Base-by-base conservation (phyloP, 2,797 vertebrate species). In the Acestrorhynchus altus region DNA sequence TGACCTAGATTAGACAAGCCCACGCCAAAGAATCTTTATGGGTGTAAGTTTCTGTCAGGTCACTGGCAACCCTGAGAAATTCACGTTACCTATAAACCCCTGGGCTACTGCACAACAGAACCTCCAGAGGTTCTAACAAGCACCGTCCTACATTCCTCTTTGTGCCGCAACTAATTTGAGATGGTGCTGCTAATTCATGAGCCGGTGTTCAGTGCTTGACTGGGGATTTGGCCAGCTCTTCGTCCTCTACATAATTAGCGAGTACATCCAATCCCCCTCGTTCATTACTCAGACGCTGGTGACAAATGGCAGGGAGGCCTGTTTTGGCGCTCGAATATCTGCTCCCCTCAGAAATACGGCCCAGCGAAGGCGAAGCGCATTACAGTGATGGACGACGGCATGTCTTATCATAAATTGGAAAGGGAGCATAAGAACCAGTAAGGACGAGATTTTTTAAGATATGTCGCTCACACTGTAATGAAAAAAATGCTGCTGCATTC, bases 181-280 rank as follows among this genome's bases (percentile, higher is more conserved):
- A 52, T 39, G 61, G 56, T 44, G 22, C 56, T 22, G 42, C 16
- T 77, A 68, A 74, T 73, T 81, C 69, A 73, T 49, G 31, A 74
- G 31, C 42, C 51, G 16, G 60, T 47, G 69, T 66, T 56, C 18
- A 18, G 49, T 22, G 68, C 8, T 90, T 91, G 90, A 90, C 83
- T 85, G 69, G 81, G 86, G 87, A 80, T 87, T 86, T 79, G 81
- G 87, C 87, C 85, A 78, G 87, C 86, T 89, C 86, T 90, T 89
- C 89, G 88, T 92, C 89, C 89, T 89, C 90, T 88, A 83, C 87
- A 89, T 92, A 90, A 92, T 92, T 92, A 92, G 87, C 89, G 83
- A 87, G 86, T 87, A 87, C 87, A 89, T 89, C 83, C 87, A 89
- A 85, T 89, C 88, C 89, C 86, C 83, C 86, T 86, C 20, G 72